Conservation (phyloP, 2,113 vertebrate species). For the Lepus timidus region DNA sequence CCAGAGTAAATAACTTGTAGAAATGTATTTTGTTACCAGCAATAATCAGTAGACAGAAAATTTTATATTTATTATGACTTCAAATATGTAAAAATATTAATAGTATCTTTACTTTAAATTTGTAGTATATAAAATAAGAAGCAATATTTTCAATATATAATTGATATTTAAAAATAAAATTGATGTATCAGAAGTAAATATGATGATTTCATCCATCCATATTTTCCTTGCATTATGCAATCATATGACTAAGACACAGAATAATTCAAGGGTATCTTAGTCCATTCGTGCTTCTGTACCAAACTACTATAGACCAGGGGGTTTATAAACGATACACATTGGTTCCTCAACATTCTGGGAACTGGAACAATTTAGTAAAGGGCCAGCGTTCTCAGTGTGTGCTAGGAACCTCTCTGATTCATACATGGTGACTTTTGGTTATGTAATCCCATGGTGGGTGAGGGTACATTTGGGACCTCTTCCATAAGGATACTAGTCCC, state of each 20-base stretch:
- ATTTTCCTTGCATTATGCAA: neutral
- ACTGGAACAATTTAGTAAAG: neutral
- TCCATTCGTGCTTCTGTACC: neutral
- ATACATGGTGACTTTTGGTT: neutral
- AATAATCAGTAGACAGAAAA: neutral
- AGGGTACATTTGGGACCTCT: neutral
- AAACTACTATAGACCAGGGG: neutral
- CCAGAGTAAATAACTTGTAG: neutral
- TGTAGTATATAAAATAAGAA: conserved; percentile 28
- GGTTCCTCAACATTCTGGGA: neutral
- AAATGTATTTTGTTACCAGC: neutral
- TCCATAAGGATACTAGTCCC: neutral
- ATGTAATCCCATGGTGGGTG: neutral
- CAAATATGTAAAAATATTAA: neutral
- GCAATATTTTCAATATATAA: neutral
- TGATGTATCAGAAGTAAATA: neutral
- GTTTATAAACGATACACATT: no score
- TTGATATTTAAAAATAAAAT: neutral
- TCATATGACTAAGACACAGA: neutral
- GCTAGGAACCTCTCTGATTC: neutral
- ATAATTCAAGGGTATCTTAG: neutral
- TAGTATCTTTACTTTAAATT: neutral
- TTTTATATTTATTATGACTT: neutral
- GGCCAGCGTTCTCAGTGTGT: neutral
- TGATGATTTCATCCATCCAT: neutral